Evolutionary conservation across 2,888 invertebrate species (phyloP).

Genomic region (Scaptodrosophila latifasciaeformis): DNA sequence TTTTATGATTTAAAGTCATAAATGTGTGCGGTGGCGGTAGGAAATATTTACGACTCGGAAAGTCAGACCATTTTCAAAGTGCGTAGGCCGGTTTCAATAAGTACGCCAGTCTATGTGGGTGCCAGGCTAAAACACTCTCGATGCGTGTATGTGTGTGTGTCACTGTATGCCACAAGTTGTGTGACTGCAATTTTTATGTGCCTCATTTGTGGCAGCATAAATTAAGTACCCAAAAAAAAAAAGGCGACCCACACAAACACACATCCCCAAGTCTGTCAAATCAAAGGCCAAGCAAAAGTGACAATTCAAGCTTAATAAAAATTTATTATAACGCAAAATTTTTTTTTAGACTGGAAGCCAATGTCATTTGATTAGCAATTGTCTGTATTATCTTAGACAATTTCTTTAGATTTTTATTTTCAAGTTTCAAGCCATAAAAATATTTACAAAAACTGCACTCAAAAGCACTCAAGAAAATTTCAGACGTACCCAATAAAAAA

Average conservation of each 20-base stretch:
- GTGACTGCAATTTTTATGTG: constrained; percentile 49
- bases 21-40: constrained; percentile 42
- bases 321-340: constrained; percentile 48
- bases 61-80: constrained; percentile 53
- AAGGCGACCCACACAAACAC: constrained; percentile 27
- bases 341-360: constrained; percentile 44
- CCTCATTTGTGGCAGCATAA: constrained; percentile 61
- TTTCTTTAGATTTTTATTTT: too few relatives aligned
- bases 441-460: too few relatives aligned
- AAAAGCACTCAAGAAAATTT: too few relatives aligned
- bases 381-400: too few relatives aligned
- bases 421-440: too few relatives aligned
- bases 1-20: constrained; percentile 67
- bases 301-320: constrained; percentile 52
- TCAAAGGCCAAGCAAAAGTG: constrained; percentile 33
- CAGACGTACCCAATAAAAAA: too few relatives aligned
- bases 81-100: constrained; percentile 22
- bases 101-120: neutral
- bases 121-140: too few relatives aligned
- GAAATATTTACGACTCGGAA: constrained; percentile 60
- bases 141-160: neutral
- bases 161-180: neutral
- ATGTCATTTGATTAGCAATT: too few relatives aligned
- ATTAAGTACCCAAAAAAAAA: constrained; percentile 57
- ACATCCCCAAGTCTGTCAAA: constrained; percentile 7